Conservation (phyloP, 2,797 vertebrate genomes). For the Acanthurus lineatus region DNA sequence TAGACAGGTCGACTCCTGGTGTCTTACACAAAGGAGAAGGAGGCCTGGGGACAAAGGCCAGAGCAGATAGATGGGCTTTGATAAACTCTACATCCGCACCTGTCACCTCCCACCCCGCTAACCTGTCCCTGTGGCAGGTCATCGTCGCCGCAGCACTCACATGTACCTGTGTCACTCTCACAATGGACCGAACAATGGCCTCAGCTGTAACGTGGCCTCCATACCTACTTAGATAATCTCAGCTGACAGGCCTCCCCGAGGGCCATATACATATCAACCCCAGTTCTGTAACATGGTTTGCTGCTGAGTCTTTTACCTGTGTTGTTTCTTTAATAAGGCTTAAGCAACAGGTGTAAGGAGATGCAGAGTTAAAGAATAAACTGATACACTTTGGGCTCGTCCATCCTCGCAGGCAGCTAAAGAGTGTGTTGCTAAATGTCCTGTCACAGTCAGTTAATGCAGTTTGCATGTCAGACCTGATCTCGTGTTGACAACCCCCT, state of each 20-base stretch:
- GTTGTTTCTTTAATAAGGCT: not conserved
- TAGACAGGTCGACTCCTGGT: constrained; percentile 72
- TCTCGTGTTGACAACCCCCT: not conserved
- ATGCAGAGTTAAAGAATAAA: not conserved
- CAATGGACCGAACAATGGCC: constrained; percentile 27
- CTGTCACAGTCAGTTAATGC: not conserved
- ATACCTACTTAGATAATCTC: constrained; percentile 21
- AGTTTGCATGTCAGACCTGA: constrained; percentile 4
- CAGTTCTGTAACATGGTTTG: constrained; percentile 1
- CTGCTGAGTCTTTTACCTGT: not conserved
- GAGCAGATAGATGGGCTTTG: constrained; percentile 32
- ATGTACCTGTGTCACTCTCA: constrained; percentile 19
- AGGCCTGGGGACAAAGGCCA: constrained; percentile 40
- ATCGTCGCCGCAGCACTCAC: constrained; percentile 13
- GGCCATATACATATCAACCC: constrained; percentile 7
- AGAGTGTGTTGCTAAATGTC: not conserved
- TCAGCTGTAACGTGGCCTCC: constrained; percentile 28
- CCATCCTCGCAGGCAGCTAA: not conserved
- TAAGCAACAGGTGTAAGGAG: not conserved
- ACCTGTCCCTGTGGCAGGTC: constrained; percentile 23
- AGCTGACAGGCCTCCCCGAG: constrained; percentile 13
- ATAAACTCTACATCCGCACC: constrained; percentile 52
- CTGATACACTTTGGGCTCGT: not conserved
- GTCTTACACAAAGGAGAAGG: constrained; percentile 52
- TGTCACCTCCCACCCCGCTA: constrained; percentile 33